Conservation (phyloP, 2,888 invertebrate species). For the Asteroscopus sphinx region DNA sequence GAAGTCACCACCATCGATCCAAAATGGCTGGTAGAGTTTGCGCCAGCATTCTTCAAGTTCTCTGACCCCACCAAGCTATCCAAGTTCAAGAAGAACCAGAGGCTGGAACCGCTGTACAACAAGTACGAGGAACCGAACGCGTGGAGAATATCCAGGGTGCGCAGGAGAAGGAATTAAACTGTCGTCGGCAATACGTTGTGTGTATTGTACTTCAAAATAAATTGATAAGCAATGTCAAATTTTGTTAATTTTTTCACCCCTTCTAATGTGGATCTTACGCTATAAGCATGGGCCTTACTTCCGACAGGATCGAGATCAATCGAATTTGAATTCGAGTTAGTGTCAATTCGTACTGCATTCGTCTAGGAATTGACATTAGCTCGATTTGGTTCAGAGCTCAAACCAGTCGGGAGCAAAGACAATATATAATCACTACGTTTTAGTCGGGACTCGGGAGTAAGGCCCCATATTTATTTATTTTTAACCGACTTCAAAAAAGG, state of each 20-base stretch:
- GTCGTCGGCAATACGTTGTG: slow-evolving; percentile 1
- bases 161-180: slow-evolving; percentile 95
- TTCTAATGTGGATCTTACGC: no score
- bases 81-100: slow-evolving; percentile 99
- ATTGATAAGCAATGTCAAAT: slow-evolving; percentile 15
- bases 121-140: slow-evolving; percentile 99
- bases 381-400: no score
- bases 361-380: no score
- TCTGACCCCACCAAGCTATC: slow-evolving; percentile 99
- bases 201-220: slow-evolving; percentile 18
- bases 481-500: no score
- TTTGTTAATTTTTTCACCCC: slow-evolving; percentile 1
- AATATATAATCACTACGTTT: no score
- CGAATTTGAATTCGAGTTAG: no score
- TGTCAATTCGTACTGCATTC: no score
- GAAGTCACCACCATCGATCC: slow-evolving; percentile 99
- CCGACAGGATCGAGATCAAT: no score
- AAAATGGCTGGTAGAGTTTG: slow-evolving; percentile 99
- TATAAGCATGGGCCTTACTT: no score
- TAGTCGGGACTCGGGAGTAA: no score
- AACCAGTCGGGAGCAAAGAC: no score
- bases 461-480: no score
- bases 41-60: slow-evolving; percentile 99
- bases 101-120: slow-evolving; percentile 98
- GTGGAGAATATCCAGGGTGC: slow-evolving; percentile 98